Evolutionary conservation across 2,888 invertebrate species (phyloP), one percentile per base, ranked within the genome.

Genomic region (Odontocolon sp.): DNA sequence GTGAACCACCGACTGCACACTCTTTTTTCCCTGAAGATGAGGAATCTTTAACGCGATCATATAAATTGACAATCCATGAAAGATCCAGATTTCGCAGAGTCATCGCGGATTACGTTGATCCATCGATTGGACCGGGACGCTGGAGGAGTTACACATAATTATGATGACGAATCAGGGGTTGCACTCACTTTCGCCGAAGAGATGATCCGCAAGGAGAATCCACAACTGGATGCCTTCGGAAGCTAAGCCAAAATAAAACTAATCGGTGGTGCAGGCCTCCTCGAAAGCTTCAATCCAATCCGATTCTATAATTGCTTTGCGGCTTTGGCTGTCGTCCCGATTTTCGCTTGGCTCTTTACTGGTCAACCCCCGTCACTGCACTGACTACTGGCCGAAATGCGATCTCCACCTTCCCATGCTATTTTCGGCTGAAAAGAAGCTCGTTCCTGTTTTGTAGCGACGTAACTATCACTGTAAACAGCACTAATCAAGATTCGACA

Each of bases 181-280:
- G 71, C 82, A 85, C 87, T 86, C 84, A 86, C 86, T 87, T 81
- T 85, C 84, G 84, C 77, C 83, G 85, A 83, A 77, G 78, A 75
- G 73, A 78, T 67, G 84, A 80, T 77, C 71, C 72, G 67, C 71
- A 85, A 80, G 82, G 81, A 86, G 88, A 87, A 88, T 87, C 86
- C 85, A 88, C 87, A 86, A 89, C 89, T 87, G 87, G 88, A 90
- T 89, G 88, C 88, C 88, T 86, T 87, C 88, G 84, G 83, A 87
- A 86, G 87, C 86, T 84, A 84, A 86, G 88, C 86, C 87, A 88
- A 90, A 90, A 90, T 90, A 90, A 90, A 90, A 89, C 87, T 86
- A 90, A 87, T 86, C 82, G 82, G 77, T 82, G 82, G 79, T 80
- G 84, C 83, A 81, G 83, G 78, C 82, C 87, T 84, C 84, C 83